Evolutionary conservation across 2,888 invertebrate species (phyloP), one percentile per base, ranked within the genome.

Genomic region (Scaptodrosophila latifasciaeformis): DNA sequence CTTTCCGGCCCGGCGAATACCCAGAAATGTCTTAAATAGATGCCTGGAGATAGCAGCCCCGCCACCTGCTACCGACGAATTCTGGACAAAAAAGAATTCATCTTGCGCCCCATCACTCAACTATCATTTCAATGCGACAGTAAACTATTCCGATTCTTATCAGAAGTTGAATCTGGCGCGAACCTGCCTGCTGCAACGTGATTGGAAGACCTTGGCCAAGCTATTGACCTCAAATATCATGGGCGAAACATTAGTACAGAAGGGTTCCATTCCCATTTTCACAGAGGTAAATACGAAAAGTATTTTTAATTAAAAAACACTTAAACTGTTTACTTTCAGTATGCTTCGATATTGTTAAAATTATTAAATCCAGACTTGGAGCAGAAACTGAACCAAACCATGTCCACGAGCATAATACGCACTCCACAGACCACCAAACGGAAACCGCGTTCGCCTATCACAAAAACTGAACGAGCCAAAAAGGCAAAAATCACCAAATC

Each of bases 161-260:
- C 34, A 51, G 5, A 70, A 70, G 18, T 6, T 81, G 3, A 49
- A 63, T 40, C 63, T 68, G 24, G 72, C 77, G 1, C 61, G 74
- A 2, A 64, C 52, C 39, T 81, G 63, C 29, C 34, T 81, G 15
- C 40, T 81, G 29, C 57, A 57, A 3, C 49, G 79, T 30, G 79
- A 81, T 46, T 68, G 70, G 65, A 29, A 53, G 24, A 77, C 56
- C 48, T 59, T 81, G 44, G 63, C 65, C 0, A 79, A 68, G 47
- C 37, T 69, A 3, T 18, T 81, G 4, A 55, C 72, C 9, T 54
- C 70, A 0, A 59, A 62, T 17, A 5, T 69, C 2, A 21, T 62
- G 1, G 50, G 59, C 2, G 57, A 44, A 21, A 58, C 9, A 17
- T 0, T 47, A 9, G 24, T 48, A 1, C 43, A 55, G 7, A 54